Conservation (phyloP, 2,797 vertebrate species). For the Passerculus sandwichensis region DNA sequence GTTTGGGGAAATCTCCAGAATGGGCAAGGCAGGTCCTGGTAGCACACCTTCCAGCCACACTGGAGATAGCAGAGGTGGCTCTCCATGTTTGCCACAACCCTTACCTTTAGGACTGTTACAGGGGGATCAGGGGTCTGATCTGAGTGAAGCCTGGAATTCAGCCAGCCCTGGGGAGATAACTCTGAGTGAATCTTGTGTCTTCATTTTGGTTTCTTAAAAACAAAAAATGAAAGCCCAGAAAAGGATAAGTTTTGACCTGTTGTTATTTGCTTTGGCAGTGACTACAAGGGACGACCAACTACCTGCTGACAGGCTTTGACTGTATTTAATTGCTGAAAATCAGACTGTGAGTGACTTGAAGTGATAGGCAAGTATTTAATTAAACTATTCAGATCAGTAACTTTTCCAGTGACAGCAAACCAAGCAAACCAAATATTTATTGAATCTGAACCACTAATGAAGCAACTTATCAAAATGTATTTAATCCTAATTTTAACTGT, state of each 20-base stretch:
- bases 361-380: background rate
- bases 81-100: rapidly evolving
- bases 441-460: background rate
- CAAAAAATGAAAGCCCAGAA: conserved; percentile 15
- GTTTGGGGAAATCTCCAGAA: background rate
- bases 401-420: background rate
- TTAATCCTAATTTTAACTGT: background rate
- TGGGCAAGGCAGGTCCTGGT: background rate
- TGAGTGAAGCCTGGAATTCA: background rate
- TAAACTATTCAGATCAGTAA: background rate
- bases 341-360: background rate
- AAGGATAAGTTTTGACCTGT: conserved; percentile 15
- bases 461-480: conserved; percentile 4
- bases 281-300: conserved; percentile 13
- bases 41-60: background rate
- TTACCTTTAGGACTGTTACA: background rate
- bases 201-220: background rate
- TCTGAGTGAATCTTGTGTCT: background rate
- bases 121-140: background rate
- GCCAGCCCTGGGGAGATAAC: background rate
- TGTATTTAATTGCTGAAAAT: conserved; percentile 44
- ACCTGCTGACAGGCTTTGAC: background rate
- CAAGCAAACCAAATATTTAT: background rate
- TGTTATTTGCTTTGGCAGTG: conserved; percentile 30
- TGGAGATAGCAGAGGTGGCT: background rate